Evolutionary conservation across 2,113 vertebrate species (phyloP), one percentile per base, ranked within the genome.

Genomic region (Caranx ignobilis): DNA sequence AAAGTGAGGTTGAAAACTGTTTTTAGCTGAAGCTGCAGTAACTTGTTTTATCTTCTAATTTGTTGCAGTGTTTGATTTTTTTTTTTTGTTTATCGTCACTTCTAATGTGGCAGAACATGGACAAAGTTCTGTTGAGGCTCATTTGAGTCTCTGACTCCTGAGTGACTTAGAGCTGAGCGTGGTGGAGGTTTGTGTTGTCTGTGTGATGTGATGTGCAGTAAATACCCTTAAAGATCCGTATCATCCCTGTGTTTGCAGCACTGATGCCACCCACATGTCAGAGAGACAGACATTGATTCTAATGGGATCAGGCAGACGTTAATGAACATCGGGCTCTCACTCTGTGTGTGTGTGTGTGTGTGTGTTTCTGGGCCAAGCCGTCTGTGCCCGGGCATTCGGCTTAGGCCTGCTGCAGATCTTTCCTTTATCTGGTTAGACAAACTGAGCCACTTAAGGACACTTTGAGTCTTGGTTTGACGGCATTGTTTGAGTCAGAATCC

Each of bases 191-290:
- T 26, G 12, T 55, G 71, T 50, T 41, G 31, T 32, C 8, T 79
- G 75, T 65, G 66, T 60, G 52, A 59, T 76, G 56, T 59, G 59
- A 39, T 77, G 39, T 35, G 21, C 26, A 62, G 63, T 61, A 82
- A 84, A 83, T 70, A 77, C 54, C 59, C 37, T 66, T 54, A 39
- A 62, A 72, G 82, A 37, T 67, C 69, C 43, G 32, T 21, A 45
- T 84, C 56, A 87, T 86, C 81, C 69, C 21, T 59, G 35, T 84
- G 78, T 86, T 86, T 77, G 79, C 11, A 39, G 61, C 66, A 7
- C 56, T 41, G 10, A 57, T 69, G 68, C 43, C 75, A 18, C 55
- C 15, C 4, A 59, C 72, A 79, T 66, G 80, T 69, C 77, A 79
- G 75, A 6, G 26, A 77, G 69, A 65, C 39, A 41, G 72, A 77